Evolutionary conservation across 2,888 invertebrate species (phyloP).

Genomic region (Stegana nigrithorax): DNA sequence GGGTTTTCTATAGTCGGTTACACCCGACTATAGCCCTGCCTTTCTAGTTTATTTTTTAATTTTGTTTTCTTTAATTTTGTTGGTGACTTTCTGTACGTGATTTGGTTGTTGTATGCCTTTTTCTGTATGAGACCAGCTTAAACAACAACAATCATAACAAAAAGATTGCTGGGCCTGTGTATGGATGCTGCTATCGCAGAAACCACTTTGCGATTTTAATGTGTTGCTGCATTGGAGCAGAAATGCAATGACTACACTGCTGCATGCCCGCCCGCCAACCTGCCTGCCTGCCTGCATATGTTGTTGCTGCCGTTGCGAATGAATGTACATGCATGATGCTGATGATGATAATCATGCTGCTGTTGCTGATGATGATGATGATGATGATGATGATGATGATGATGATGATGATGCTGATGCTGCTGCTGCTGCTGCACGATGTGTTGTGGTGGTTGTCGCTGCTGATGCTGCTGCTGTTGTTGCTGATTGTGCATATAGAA

Average conservation of each 20-base stretch:
- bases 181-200: neutral
- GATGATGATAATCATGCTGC: too few relatives aligned
- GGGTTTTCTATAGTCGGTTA: too few relatives aligned
- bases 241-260: neutral
- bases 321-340: neutral
- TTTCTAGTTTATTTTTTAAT: slow-evolving; percentile 24
- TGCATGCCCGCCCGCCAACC: neutral
- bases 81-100: slow-evolving; percentile 10
- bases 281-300: too few relatives aligned
- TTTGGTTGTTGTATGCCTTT: slow-evolving; percentile 12
- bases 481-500: too few relatives aligned
- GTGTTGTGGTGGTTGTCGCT: slow-evolving; percentile 1
- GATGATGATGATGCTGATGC: neutral
- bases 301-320: too few relatives aligned
- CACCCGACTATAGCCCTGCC: too few relatives aligned
- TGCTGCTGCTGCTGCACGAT: slow-evolving; percentile 8
- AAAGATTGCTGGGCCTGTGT: neutral
- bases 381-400: neutral
- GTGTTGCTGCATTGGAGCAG: slow-evolving; percentile 13
- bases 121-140: too few relatives aligned
- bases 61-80: slow-evolving; percentile 23
- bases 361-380: too few relatives aligned
- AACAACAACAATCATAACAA: neutral
- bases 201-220: slow-evolving; percentile 22
- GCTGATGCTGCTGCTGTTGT: slow-evolving; percentile 26